Percentiles rank a stretch among this genome's conserved stretches.
These are phyloP conservation scores for Microplitis demolitor DNA, from an alignment of 1,140 invertebrate species.

Conservation along the genomic window DNA sequence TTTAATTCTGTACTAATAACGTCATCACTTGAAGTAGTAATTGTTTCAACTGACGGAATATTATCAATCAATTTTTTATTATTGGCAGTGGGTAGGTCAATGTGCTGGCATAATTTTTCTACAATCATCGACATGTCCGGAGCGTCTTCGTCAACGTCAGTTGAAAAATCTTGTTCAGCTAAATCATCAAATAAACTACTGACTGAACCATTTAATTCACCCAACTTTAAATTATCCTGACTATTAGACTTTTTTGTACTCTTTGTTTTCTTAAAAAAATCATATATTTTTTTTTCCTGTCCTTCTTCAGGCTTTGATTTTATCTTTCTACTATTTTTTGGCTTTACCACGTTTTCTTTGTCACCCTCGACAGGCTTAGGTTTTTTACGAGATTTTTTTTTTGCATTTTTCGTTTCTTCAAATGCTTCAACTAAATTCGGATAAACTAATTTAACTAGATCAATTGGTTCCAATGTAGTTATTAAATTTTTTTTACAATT, in stretches of 20 bases:
- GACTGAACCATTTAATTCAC: neutral
- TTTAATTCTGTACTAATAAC: slow-evolving; percentile 34
- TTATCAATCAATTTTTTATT: slow-evolving; percentile 27
- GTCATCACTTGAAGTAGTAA: slow-evolving; percentile 27
- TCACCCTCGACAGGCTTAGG: slow-evolving; percentile 8
- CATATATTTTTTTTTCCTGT: slow-evolving; percentile 20
- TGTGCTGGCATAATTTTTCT: slow-evolving; percentile 43
- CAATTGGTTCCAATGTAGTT: slow-evolving; percentile 31
- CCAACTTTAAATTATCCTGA: slow-evolving; percentile 38
- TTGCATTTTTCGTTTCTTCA: slow-evolving; percentile 39
- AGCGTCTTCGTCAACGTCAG: slow-evolving; percentile 6
- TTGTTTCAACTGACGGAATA: neutral
- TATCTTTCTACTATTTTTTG: neutral
- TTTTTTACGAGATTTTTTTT: slow-evolving; percentile 13
- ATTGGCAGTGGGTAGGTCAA: neutral
- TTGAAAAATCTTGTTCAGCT: slow-evolving; percentile 1
- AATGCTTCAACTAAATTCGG: slow-evolving; percentile 34
- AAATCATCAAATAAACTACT: neutral
- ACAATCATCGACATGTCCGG: slow-evolving; percentile 6
- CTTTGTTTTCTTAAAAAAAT: slow-evolving; percentile 16
- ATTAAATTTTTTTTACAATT: slow-evolving; percentile 52
- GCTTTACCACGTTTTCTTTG: neutral
- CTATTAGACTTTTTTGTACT: slow-evolving; percentile 4
- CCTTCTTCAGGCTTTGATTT: neutral
- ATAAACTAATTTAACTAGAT: neutral